Evolutionary conservation across 2,113 vertebrate species (phyloP).

Genomic region (Macaca nemestrina): DNA sequence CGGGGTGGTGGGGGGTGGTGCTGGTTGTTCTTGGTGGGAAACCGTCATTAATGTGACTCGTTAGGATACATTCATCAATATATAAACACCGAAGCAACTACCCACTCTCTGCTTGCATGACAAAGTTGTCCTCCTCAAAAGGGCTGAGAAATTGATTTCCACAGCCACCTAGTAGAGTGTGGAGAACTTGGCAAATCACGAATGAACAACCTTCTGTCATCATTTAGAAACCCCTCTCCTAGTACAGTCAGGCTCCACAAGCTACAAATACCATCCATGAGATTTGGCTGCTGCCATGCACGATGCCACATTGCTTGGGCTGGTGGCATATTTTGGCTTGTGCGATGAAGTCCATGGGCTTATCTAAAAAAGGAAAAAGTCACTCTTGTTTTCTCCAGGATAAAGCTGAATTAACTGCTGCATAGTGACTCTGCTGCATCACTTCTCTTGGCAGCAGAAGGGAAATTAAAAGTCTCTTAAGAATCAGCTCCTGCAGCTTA

Average conservation of each 20-base stretch:
- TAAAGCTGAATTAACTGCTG: background rate
- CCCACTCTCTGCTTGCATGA: accelerated
- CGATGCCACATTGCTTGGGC: background rate
- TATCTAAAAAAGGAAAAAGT: slow-evolving; percentile 30
- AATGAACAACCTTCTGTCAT: slow-evolving; percentile 7
- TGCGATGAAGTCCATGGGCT: background rate
- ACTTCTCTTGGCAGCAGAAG: background rate
- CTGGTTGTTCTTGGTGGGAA: background rate
- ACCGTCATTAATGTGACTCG: background rate
- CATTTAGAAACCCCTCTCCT: slow-evolving; percentile 38
- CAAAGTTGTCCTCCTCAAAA: background rate
- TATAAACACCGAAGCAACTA: background rate
- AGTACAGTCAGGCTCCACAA: background rate
- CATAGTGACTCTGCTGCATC: background rate
- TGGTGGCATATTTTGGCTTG: background rate
- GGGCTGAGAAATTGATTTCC: background rate
- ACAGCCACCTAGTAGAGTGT: background rate
- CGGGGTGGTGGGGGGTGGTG: too few relatives aligned
- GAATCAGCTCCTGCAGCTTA: background rate
- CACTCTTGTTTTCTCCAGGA: slow-evolving; percentile 19
- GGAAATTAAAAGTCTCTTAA: background rate
- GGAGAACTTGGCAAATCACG: slow-evolving; percentile 22
- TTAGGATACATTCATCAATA: background rate
- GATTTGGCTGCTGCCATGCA: background rate
- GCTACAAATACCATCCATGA: background rate